Evolutionary conservation across 2,888 invertebrate species (phyloP).

Genomic region (Aporophyla nigra): DNA sequence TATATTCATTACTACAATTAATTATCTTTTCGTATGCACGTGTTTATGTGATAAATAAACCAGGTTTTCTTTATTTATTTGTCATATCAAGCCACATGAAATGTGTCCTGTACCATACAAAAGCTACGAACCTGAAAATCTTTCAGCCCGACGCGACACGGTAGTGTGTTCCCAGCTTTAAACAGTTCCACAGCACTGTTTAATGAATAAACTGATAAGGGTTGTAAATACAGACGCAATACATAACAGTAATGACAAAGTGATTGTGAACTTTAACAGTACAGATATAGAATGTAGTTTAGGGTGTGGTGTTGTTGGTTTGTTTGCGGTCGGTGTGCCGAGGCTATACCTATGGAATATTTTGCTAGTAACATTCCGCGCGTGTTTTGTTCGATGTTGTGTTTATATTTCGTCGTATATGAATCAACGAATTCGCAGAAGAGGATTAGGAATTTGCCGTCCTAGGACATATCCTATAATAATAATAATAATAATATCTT

Average conservation of each 20-base stretch:
- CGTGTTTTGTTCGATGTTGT: conserved; percentile 30
- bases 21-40: too few relatives aligned
- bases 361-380: conserved; percentile 58
- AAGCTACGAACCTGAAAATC: neutral
- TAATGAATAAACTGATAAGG: conserved; percentile 66
- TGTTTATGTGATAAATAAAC: too few relatives aligned
- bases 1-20: too few relatives aligned
- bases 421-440: conserved; percentile 32
- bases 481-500: too few relatives aligned
- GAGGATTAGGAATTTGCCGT: conserved; percentile 15
- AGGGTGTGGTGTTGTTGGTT: conserved; percentile 1
- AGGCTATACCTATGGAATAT: conserved; percentile 58
- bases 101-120: neutral
- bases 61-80: neutral
- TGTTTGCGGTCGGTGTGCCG: conserved; percentile 40
- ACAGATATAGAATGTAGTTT: conserved; percentile 41
- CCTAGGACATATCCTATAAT: neutral
- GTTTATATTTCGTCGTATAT: conserved; percentile 14
- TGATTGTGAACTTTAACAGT: conserved; percentile 46
- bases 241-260: conserved; percentile 18
- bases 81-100: neutral
- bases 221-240: conserved; percentile 58
- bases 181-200: conserved; percentile 51
- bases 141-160: neutral
- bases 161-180: conserved; percentile 19